Evolutionary conservation across 2,797 vertebrate species (phyloP), one percentile per base, ranked within the genome.

Genomic region (Sciaenops ocellatus): DNA sequence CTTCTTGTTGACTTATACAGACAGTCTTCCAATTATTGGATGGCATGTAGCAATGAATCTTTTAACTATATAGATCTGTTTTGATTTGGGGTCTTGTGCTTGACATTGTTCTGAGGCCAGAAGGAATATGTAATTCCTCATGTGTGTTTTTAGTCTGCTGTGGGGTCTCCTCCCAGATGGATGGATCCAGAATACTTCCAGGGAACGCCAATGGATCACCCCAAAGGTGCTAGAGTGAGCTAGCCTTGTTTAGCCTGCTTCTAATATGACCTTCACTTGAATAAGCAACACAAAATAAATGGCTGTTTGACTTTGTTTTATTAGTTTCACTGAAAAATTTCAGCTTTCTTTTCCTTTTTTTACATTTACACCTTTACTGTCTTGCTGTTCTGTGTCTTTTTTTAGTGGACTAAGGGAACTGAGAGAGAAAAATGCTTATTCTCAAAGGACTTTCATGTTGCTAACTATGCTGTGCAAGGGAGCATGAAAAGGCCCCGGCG

Each of bases 401-500:
- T 6, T 26, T 50, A 47, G 18, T 59, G 55, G 68, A 68, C 24
- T 59, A 16, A 71, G 54, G 16, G 13, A 62, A 69, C 17, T 60
- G 22, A 74, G 47, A 18, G 10, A 54, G 13, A 54, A 28, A 78
- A 71, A 61, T 15, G 56, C 64, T 80, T 81, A 55, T 80, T 76
- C 81, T 87, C 77, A 42, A 38, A 84, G 84, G 86, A 85, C 76
- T 82, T 91, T 86, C 28, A 84, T 73, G 73, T 84, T 90, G 87
- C 86, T 88, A 92, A 91, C 88, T 86, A 86, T 68, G 80, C 82
- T 83, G 90, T 82, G 86, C 90, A 90, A 57, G 85, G 93, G 92
- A 97, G 95, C 95, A 77, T 90, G 85, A 89, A 96, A 85, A 93
- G 93, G 90, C 89, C 78, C 60, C 56, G 28, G 71, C 46, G 48